phyloP scores from a whole-genome alignment of 1,140 invertebrate species.

The Drosophila santomea region DNA sequence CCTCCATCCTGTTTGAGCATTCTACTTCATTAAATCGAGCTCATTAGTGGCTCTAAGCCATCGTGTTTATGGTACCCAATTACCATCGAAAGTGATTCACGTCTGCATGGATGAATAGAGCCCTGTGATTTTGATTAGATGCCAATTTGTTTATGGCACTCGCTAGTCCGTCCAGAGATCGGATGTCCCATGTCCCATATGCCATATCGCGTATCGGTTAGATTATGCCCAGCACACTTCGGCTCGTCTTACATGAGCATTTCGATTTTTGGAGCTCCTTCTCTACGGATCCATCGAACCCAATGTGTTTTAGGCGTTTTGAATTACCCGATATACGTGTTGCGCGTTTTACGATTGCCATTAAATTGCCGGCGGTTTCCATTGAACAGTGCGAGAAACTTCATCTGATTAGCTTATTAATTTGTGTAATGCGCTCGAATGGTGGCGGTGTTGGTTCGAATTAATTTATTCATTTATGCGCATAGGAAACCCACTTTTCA shows the following conservation, averaged over 20 bases:
- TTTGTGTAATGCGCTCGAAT: slow-evolving; percentile 51
- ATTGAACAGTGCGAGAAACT: slow-evolving; percentile 39
- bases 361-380: slow-evolving; percentile 56
- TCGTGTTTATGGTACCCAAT: slow-evolving; percentile 10
- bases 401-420: slow-evolving; percentile 59
- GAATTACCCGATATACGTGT: slow-evolving; percentile 43
- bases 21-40: background rate
- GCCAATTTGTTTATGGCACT: slow-evolving; percentile 51
- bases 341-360: slow-evolving; percentile 40
- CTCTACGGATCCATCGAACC: slow-evolving; percentile 31
- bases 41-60: slow-evolving; percentile 13
- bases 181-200: slow-evolving; percentile 17
- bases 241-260: slow-evolving; percentile 40
- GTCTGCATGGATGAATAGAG: background rate
- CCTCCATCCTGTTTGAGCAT: background rate
- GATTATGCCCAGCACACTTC: slow-evolving; percentile 41
- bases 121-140: slow-evolving; percentile 41
- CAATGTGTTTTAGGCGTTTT: slow-evolving; percentile 38
- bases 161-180: slow-evolving; percentile 28
- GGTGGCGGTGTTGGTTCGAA: slow-evolving; percentile 28
- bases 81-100: slow-evolving; percentile 29
- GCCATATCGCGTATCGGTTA: slow-evolving; percentile 30
- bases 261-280: slow-evolving; percentile 34
- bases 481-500: slow-evolving; percentile 20
- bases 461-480: slow-evolving; percentile 67